Evolutionary conservation across 35 echinoderm and acorn worm species (phyloP).

Genomic region (Diadema setosum): DNA sequence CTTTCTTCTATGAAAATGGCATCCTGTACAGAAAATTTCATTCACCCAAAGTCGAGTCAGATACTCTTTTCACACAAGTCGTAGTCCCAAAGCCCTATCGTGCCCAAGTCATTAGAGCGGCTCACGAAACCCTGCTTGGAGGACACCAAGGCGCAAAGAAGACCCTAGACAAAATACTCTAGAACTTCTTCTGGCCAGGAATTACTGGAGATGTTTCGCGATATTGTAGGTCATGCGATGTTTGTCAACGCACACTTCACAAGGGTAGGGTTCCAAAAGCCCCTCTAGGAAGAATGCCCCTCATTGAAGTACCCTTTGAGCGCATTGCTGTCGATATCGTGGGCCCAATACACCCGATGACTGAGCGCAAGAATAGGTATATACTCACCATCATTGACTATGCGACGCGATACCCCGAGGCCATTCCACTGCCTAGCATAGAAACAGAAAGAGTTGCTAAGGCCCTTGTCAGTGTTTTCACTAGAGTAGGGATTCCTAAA

Average conservation of each 20-base stretch:
- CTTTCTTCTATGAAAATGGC: neutral
- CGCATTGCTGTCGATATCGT: constrained; percentile 35
- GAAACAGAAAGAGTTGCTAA: neutral
- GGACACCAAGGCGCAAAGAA: constrained; percentile 48
- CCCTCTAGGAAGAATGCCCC: constrained; percentile 28
- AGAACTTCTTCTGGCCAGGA: constrained; percentile 36
- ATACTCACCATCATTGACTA: constrained; percentile 37
- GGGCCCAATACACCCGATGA: constrained; percentile 14
- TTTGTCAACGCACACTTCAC: constrained; percentile 30
- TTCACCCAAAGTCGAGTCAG: neutral
- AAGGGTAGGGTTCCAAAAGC: constrained; percentile 34
- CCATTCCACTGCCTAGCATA: neutral
- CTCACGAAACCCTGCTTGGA: constrained; percentile 40
- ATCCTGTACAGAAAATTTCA: constrained; percentile 33
- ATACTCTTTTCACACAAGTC: neutral
- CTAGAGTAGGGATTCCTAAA: constrained; percentile 27
- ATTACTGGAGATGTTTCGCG: neutral
- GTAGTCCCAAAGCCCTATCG: neutral
- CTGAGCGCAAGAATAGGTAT: constrained; percentile 49
- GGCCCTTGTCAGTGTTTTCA: neutral
- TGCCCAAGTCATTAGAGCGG: constrained; percentile 12
- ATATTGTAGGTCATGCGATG: constrained; percentile 47
- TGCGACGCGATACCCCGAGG: constrained; percentile 13
- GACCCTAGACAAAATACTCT: constrained; percentile 15
- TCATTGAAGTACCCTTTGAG: constrained; percentile 44